phyloP scores from a whole-genome alignment of 2,888 invertebrate genomes.

The Oxytorus armatus region DNA sequence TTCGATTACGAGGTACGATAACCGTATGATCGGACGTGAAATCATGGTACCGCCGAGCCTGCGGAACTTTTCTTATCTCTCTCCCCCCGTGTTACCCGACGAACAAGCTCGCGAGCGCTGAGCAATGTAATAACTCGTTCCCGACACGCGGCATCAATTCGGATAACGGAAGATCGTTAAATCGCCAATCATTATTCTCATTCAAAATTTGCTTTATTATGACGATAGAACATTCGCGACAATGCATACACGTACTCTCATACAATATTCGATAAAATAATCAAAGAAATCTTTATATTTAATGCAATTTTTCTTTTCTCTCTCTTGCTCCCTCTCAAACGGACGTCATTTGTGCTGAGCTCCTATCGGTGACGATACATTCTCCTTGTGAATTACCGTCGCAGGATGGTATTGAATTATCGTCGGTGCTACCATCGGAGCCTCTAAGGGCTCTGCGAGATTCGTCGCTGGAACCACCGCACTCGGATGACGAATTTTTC shows the following conservation, averaged over 20 bases:
- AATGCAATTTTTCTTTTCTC: neutral
- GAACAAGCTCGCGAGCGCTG: constrained; percentile 60
- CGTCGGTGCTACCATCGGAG: constrained; percentile 28
- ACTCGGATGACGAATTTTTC: constrained; percentile 61
- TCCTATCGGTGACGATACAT: neutral
- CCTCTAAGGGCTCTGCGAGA: constrained; percentile 19
- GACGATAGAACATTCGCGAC: neutral
- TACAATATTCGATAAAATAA: no score
- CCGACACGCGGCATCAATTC: constrained; percentile 55
- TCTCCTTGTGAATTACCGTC: neutral
- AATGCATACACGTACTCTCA: neutral
- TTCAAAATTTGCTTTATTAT: constrained; percentile 31
- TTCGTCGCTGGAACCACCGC: constrained; percentile 72
- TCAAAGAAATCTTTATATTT: no score
- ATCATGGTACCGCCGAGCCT: constrained; percentile 3
- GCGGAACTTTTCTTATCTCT: constrained; percentile 9
- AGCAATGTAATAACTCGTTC: constrained; percentile 40
- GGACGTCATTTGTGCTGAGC: neutral
- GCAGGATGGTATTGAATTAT: constrained; percentile 15
- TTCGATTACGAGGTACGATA: constrained; percentile 21
- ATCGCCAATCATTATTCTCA: constrained; percentile 57
- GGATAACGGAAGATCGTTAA: constrained; percentile 65
- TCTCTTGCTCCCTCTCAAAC: neutral
- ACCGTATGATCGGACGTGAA: constrained; percentile 4
- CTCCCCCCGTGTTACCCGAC: constrained; percentile 64